Evolutionary conservation across 2,888 invertebrate species (phyloP).

Genomic region (Pemphredon lugubris): DNA sequence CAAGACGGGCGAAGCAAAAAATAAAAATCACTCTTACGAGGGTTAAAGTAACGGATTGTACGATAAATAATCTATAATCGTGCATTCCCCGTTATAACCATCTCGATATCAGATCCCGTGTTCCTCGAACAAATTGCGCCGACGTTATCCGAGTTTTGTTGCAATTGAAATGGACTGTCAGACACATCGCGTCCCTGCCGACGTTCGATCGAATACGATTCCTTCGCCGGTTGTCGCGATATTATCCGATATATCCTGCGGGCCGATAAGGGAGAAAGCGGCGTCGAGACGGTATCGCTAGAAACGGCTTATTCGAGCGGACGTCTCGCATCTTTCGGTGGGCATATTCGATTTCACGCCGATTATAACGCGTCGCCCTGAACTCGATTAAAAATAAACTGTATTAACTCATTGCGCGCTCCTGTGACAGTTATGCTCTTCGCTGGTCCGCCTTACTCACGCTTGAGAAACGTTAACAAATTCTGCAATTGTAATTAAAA

Average conservation of each 20-base stretch:
- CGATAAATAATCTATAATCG: not conserved
- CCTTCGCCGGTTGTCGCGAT: not conserved
- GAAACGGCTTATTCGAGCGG: constrained; percentile 9
- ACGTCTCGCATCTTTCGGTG: not conserved
- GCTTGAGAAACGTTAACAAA: too few relatives aligned
- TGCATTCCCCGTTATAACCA: not conserved
- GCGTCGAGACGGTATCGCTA: not conserved
- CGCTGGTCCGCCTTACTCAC: too few relatives aligned
- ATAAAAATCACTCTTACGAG: too few relatives aligned
- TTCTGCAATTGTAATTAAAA: not conserved
- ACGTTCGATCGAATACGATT: constrained; percentile 1
- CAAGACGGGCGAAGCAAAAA: too few relatives aligned
- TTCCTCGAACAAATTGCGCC: not conserved
- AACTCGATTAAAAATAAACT: not conserved
- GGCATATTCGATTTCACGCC: constrained; percentile 9
- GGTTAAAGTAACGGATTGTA: too few relatives aligned
- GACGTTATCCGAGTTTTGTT: not conserved
- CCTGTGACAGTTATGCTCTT: not conserved
- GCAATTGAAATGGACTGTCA: not conserved
- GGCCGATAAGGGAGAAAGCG: constrained; percentile 1
- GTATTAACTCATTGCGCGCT: not conserved
- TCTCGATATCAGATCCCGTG: not conserved
- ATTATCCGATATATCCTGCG: not conserved
- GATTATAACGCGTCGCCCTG: not conserved
- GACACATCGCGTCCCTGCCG: not conserved